Evolutionary conservation across 2,888 invertebrate species (phyloP), one percentile per base, ranked within the genome.

Genomic region (Caenorhabditis drosophilae): DNA sequence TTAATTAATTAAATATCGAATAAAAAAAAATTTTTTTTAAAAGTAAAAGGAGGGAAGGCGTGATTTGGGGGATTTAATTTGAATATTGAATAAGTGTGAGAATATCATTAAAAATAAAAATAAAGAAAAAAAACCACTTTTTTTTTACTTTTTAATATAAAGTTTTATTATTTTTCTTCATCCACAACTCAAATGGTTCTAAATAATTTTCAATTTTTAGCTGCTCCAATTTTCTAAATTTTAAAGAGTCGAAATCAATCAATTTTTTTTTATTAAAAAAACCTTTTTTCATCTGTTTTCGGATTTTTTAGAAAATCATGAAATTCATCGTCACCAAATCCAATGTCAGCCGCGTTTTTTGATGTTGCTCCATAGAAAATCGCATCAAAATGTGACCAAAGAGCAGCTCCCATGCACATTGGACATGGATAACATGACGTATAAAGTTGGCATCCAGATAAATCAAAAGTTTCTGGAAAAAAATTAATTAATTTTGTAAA

Each of bases 401-500:
- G 64, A 56, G 60, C 54, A 11, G 80, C 81, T n/a, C 80, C 80
- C 77, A 79, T 73, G 55, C 79, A 79, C 79, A 79, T 80, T 20
- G 80, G 79, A 54, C 80, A 80, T 7, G 80, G 80, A 56, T 79
- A 79, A 49, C 79, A 79, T 23, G 78, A 78, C 1, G 80, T 81
- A 69, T 81, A 81, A n/a, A 81, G 70, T 15, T 52, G 59, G 45
- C 74, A 77, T 25, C 79, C 81, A 42, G 63, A 58, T n/a, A 73
- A 60, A 49, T 73, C 60, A 47, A 55, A 67, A 15, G 41, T 34
- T 34, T 44, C n/a, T n/a, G n/a, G n/a, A n/a, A n/a, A n/a, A n/a
- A n/a, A n/a, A n/a, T n/a, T n/a, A n/a, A n/a, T n/a, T n/a, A n/a
- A n/a, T n/a, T n/a, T n/a, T n/a, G n/a, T n/a, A n/a, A n/a, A n/a